Conservation (phyloP, 1,140 invertebrate species). For the Drosophila sturtevanti region DNA sequence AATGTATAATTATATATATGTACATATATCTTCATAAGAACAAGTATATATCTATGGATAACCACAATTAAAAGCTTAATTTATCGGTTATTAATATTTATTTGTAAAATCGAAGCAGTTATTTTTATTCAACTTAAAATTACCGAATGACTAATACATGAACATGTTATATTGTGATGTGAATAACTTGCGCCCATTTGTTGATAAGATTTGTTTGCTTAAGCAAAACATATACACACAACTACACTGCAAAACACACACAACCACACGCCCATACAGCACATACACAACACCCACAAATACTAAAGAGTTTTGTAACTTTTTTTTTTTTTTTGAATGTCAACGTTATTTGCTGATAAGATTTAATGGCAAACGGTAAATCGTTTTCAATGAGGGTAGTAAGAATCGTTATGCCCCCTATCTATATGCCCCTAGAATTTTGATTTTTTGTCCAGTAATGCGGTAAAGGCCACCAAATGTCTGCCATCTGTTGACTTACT, state of each 20-base stretch:
- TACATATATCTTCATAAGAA: too few species aligned
- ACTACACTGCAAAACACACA: too few species aligned
- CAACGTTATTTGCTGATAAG: slow-evolving; percentile 63
- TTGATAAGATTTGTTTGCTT: slow-evolving; percentile 58
- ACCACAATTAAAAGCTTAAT: not conserved
- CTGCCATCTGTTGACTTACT: not conserved
- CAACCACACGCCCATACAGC: slow-evolving; percentile 21
- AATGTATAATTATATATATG: too few species aligned
- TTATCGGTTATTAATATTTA: not conserved
- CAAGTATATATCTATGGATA: too few species aligned
- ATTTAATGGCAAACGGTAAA: slow-evolving; percentile 38
- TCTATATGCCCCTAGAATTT: not conserved
- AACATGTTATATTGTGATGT: slow-evolving; percentile 11
- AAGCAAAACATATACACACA: slow-evolving; percentile 4
- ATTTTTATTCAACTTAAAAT: not conserved
- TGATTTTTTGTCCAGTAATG: slow-evolving; percentile 3
- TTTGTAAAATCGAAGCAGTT: not conserved
- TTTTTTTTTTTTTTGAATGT: slow-evolving; percentile 63
- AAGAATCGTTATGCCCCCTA: not conserved
- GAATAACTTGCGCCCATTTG: slow-evolving; percentile 11
- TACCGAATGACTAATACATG: slow-evolving; percentile 49
- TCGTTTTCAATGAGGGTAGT: slow-evolving; percentile 32
- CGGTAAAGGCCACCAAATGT: not conserved
- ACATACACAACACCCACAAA: slow-evolving; percentile 20
- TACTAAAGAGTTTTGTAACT: slow-evolving; percentile 50